A percentile compares a stretch with the other conserved stretches of the same genome.
phyloP scores from a whole-genome alignment of 2,888 invertebrate genomes.

The Dynastes tityus region DNA sequence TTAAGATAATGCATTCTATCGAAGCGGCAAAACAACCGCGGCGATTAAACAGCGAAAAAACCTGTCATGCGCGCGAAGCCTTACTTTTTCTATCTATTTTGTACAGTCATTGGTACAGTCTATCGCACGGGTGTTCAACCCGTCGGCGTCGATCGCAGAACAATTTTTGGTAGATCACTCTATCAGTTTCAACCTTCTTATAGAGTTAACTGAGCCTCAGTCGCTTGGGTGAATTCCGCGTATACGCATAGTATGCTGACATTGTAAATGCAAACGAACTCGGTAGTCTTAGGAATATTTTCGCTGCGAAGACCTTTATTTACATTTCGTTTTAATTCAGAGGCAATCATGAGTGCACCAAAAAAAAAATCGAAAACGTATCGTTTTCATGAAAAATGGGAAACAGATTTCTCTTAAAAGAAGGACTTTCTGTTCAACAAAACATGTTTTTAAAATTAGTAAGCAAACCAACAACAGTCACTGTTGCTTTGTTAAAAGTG shows the following conservation, averaged over 20 bases:
- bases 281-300: too few species aligned
- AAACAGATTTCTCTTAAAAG: background rate
- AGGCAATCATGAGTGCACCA: background rate
- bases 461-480: background rate
- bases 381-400: slow-evolving; percentile 1
- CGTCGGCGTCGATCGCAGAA: background rate
- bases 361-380: background rate
- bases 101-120: too few species aligned
- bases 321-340: background rate
- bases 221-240: background rate
- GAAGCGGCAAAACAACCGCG: too few species aligned
- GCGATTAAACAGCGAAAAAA: too few species aligned
- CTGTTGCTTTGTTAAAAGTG: background rate
- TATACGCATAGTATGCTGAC: too few species aligned
- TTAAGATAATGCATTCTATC: too few species aligned
- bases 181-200: background rate
- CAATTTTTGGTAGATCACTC: background rate
- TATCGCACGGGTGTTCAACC: too few species aligned
- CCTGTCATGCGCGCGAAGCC: too few species aligned
- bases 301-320: background rate
- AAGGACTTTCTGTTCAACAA: background rate
- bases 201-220: background rate
- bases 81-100: too few species aligned
- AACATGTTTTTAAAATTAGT: slow-evolving; percentile 1
- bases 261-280: too few species aligned